phyloP scores from a whole-genome alignment of 2,888 invertebrate genomes.

The Parnassius orleans region DNA sequence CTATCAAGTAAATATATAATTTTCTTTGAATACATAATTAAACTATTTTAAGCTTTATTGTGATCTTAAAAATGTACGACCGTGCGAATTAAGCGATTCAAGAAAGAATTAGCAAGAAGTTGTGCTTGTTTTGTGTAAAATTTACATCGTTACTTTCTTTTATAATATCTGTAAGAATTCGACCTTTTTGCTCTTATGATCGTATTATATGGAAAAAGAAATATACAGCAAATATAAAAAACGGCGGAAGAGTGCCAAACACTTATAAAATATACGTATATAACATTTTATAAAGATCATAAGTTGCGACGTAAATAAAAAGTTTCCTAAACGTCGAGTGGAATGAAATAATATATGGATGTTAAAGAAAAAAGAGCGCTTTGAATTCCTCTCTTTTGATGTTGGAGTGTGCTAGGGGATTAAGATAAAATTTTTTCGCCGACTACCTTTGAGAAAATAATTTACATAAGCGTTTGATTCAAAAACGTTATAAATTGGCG shows the following conservation, averaged over 20 bases:
- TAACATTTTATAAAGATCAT: conserved; percentile 35
- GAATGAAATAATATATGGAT: conserved; percentile 58
- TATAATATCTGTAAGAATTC: no score
- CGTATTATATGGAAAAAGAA: background rate
- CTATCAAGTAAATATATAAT: no score
- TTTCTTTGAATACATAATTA: no score
- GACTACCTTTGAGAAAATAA: conserved; percentile 45
- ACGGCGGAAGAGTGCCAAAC: background rate
- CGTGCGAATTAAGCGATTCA: no score
- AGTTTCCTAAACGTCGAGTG: conserved; percentile 48
- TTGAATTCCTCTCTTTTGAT: conserved; percentile 62
- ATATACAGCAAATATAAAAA: background rate
- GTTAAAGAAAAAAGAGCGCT: conserved; percentile 54
- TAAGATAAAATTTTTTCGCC: conserved; percentile 46
- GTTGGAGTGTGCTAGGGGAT: conserved; percentile 50
- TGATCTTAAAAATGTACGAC: no score
- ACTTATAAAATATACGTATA: conserved; percentile 1
- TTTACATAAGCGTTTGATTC: conserved; percentile 58
- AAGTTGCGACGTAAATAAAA: conserved; percentile 46
- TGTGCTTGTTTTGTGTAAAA: no score
- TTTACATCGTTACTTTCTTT: no score
- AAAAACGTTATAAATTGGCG: conserved; percentile 55
- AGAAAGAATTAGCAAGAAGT: no score
- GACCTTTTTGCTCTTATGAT: no score
- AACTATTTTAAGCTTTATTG: no score